Conservation (phyloP, 2,888 invertebrate species). For the Stenichneumon culpator region DNA sequence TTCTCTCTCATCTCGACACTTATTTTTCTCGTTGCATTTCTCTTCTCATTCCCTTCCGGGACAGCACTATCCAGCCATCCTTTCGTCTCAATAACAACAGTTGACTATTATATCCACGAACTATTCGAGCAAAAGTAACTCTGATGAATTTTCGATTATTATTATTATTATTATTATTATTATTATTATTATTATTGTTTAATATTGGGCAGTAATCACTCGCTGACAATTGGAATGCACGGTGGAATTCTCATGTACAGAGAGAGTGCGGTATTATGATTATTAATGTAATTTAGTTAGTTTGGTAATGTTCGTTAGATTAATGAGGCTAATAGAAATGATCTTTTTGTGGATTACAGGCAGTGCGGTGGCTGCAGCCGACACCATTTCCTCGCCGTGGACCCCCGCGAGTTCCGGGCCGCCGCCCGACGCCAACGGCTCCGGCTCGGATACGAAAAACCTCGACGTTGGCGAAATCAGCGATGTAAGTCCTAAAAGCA, state of each 20-base stretch:
- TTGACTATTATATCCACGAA: conserved; percentile 34
- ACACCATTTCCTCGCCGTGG: conserved; percentile 99
- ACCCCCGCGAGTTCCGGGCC: conserved; percentile 95
- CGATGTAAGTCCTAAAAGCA: conserved; percentile 88
- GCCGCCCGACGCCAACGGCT: conserved; percentile 96
- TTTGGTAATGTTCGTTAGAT: background rate
- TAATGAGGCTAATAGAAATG: conserved; percentile 16
- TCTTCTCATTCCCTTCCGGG: conserved; percentile 13
- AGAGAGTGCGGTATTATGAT: conserved; percentile 42
- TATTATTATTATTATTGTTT: background rate
- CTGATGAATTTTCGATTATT: conserved; percentile 21
- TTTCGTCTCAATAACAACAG: conserved; percentile 62
- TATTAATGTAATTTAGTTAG: background rate
- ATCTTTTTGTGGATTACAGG: conserved; percentile 85
- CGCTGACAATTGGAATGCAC: background rate
- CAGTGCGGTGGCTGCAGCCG: conserved; percentile 91
- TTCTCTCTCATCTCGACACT: conserved; percentile 18
- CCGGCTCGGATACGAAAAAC: conserved; percentile 96
- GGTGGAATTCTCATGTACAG: conserved; percentile 19
- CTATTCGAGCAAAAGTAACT: conserved; percentile 30
- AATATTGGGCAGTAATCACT: background rate
- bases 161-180: too few species aligned
- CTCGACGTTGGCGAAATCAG: conserved; percentile 97
- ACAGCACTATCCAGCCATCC: conserved; percentile 15
- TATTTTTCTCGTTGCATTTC: conserved; percentile 37